A percentile compares a stretch with the other conserved stretches of the same genome.
These are phyloP conservation scores for Moxostoma hubbsi DNA, from an alignment of 2,797 vertebrate species.

Conservation along the genomic window DNA sequence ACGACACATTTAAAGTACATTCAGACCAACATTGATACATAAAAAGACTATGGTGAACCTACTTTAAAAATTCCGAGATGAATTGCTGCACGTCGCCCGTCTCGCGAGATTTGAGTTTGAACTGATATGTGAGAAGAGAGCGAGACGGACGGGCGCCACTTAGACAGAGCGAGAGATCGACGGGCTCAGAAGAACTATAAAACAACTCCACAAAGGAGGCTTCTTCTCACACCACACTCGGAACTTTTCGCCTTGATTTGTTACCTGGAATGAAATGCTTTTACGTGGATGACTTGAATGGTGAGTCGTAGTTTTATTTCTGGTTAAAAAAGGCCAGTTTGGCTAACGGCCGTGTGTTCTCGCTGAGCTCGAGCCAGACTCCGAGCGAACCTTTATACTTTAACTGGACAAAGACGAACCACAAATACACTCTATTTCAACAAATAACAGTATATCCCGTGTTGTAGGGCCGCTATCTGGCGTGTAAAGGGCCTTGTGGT, in stretches of 20 bases:
- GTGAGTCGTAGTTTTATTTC: conserved; percentile 30
- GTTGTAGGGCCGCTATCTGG: not conserved
- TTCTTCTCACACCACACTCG: conserved; percentile 1
- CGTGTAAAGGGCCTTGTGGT: conserved; percentile 27
- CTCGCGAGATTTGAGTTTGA: conserved; percentile 76
- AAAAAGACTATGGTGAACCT: no score
- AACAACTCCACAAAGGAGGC: conserved; percentile 43
- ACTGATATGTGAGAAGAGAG: conserved; percentile 65
- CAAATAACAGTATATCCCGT: not conserved
- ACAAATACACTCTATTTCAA: not conserved
- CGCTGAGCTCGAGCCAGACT: not conserved
- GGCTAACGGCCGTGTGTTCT: conserved; percentile 33
- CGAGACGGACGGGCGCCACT: conserved; percentile 63
- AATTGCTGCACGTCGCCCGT: conserved; percentile 27
- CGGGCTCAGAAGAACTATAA: conserved; percentile 50
- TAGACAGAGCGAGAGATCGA: conserved; percentile 59
- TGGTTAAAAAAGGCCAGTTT: not conserved
- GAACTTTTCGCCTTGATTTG: not conserved
- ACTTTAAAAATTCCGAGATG: no score
- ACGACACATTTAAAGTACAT: no score
- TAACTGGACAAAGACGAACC: not conserved
- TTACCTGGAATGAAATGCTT: conserved; percentile 57
- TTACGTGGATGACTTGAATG: conserved; percentile 49
- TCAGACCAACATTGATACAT: no score
- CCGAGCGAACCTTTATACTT: not conserved